phyloP scores from a whole-genome alignment of 2,888 invertebrate genomes.

The Mantis religiosa region DNA sequence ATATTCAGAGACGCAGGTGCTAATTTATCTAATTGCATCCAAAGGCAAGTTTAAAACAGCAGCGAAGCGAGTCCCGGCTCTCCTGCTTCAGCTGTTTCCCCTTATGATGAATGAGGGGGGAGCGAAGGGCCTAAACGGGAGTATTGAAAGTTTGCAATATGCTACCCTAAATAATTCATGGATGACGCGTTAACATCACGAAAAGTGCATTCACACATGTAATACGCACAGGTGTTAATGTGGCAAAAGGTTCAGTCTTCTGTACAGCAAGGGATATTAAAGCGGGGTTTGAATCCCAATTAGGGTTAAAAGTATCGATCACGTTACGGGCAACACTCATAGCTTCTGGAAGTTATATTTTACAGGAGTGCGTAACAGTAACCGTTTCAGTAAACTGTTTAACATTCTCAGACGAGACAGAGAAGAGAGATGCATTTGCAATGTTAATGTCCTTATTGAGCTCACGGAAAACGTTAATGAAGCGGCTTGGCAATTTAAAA shows the following conservation, averaged over 20 bases:
- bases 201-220: neutral
- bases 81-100: neutral
- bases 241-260: neutral
- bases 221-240: neutral
- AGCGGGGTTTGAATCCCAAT: neutral
- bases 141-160: neutral
- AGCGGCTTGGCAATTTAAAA: too few species aligned
- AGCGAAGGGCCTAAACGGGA: neutral
- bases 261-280: neutral
- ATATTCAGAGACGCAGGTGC: neutral
- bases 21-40: neutral
- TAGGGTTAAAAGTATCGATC: neutral
- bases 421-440: too few species aligned
- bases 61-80: neutral
- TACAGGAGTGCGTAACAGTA: too few species aligned
- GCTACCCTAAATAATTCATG: neutral
- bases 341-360: neutral
- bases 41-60: neutral
- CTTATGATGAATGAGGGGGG: neutral
- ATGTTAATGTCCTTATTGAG: too few species aligned
- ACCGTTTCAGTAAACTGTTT: too few species aligned
- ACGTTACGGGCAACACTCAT: neutral
- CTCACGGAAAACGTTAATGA: too few species aligned
- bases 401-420: too few species aligned
- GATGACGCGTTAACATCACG: neutral